These are phyloP conservation scores for Hycleus phaleratus DNA, from an alignment of 1,140 invertebrate genomes.

Conservation along the genomic window DNA sequence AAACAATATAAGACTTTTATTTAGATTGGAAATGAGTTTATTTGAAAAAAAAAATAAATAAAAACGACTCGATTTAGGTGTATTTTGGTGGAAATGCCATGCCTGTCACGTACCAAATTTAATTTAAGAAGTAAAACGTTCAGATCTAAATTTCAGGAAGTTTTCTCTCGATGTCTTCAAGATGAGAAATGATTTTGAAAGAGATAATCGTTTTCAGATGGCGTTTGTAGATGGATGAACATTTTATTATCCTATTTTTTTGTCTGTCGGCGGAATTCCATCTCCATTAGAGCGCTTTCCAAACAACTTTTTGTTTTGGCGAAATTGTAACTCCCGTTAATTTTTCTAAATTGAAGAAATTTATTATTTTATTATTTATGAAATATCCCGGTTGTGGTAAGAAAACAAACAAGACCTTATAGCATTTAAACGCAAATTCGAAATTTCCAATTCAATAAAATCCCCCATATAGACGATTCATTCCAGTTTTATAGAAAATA, in stretches of 20 bases:
- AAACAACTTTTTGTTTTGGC: conserved; percentile 8
- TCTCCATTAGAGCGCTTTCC: conserved; percentile 10
- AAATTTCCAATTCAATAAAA: not conserved
- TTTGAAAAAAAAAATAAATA: too few relatives aligned
- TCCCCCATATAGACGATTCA: not conserved
- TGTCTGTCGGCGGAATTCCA: conserved; percentile 3
- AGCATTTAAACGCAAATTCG: not conserved
- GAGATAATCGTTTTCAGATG: conserved; percentile 25
- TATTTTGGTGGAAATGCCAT: conserved; percentile 6
- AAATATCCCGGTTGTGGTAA: not conserved
- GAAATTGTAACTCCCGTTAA: not conserved
- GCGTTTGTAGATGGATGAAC: conserved; percentile 23
- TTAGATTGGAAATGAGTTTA: too few relatives aligned
- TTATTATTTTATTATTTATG: not conserved
- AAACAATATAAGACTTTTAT: too few relatives aligned
- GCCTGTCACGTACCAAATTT: conserved; percentile 16
- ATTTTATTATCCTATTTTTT: conserved; percentile 22
- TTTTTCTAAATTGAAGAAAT: too few relatives aligned
- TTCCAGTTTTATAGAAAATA: not conserved
- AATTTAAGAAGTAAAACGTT: conserved; percentile 17
- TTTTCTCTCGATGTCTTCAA: conserved; percentile 13
- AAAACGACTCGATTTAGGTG: too few relatives aligned
- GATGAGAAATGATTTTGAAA: conserved; percentile 16
- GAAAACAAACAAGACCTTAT: not conserved
- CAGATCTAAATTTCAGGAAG: conserved; percentile 14